Evolutionary conservation across 2,888 invertebrate genomes (phyloP).

Genomic region (Glaucopsyche alexis): DNA sequence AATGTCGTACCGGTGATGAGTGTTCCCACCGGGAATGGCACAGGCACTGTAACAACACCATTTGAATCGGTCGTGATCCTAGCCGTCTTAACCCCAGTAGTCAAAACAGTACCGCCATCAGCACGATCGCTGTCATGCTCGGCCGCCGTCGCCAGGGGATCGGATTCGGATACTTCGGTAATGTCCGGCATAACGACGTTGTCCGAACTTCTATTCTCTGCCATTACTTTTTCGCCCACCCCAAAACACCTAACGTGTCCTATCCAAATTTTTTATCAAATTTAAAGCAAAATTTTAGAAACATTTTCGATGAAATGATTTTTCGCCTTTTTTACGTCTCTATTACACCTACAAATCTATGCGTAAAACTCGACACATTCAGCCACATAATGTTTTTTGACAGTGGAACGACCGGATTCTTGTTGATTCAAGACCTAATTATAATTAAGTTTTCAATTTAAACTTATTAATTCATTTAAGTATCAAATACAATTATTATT

Average conservation of each 20-base stretch:
- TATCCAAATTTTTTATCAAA: constrained; percentile 46
- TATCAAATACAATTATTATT: too few species aligned
- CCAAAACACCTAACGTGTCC: constrained; percentile 49
- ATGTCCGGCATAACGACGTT: constrained; percentile 85
- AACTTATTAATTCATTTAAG: too few species aligned
- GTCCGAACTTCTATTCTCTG: constrained; percentile 78
- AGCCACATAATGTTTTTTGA: constrained; percentile 4
- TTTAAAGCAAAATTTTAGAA: constrained; percentile 25
- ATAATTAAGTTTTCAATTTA: too few species aligned
- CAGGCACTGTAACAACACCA: constrained; percentile 77
- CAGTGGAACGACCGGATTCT: neutral
- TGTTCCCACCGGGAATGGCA: constrained; percentile 88
- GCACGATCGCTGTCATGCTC: constrained; percentile 79
- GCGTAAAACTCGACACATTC: neutral
- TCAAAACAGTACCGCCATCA: constrained; percentile 68
- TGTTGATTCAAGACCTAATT: too few species aligned
- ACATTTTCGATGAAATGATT: constrained; percentile 14
- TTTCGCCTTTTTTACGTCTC: constrained; percentile 16
- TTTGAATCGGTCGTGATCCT: constrained; percentile 61
- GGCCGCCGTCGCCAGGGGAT: constrained; percentile 81
- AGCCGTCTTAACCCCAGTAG: constrained; percentile 55
- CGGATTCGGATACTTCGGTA: constrained; percentile 82
- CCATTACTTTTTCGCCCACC: constrained; percentile 64
- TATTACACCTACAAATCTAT: neutral
- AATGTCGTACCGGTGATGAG: constrained; percentile 90